Evolutionary conservation across 2,797 vertebrate genomes (phyloP).

Genomic region (Myotis planiceps): DNA sequence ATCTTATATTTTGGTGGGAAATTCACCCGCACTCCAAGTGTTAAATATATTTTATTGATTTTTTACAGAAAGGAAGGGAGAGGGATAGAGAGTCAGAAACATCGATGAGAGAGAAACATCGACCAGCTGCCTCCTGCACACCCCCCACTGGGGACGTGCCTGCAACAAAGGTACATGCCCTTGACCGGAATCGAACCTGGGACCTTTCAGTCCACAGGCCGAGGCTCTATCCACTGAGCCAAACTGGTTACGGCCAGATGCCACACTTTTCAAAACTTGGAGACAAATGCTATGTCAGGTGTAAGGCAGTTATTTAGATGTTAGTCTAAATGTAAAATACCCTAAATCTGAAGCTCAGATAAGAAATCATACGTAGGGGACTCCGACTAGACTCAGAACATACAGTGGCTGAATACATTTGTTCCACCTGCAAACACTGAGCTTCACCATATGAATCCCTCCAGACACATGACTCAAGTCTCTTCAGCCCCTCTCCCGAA

Average conservation of each 20-base stretch:
- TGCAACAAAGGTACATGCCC: too few species aligned
- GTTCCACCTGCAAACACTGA: neutral
- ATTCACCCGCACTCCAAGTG: too few species aligned
- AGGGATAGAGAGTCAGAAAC: too few species aligned
- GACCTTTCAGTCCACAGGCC: too few species aligned
- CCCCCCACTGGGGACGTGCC: too few species aligned
- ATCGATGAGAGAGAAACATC: too few species aligned
- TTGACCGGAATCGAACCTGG: too few species aligned
- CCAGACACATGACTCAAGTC: neutral
- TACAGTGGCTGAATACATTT: neutral
- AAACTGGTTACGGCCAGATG: neutral
- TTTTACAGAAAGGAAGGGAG: too few species aligned
- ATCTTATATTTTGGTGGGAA: too few species aligned
- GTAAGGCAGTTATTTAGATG: neutral
- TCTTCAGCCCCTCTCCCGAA: neutral
- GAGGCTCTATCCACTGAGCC: too few species aligned
- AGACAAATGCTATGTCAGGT: neutral
- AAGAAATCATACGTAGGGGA: neutral
- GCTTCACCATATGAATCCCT: neutral
- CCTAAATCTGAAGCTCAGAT: neutral
- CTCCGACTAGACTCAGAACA: neutral
- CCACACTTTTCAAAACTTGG: neutral
- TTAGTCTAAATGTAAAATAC: neutral
- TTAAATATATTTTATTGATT: too few species aligned
- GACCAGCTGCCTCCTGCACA: too few species aligned